phyloP scores from a whole-genome alignment of 2,888 invertebrate genomes.

The Rhopalosiphum nymphaeae region DNA sequence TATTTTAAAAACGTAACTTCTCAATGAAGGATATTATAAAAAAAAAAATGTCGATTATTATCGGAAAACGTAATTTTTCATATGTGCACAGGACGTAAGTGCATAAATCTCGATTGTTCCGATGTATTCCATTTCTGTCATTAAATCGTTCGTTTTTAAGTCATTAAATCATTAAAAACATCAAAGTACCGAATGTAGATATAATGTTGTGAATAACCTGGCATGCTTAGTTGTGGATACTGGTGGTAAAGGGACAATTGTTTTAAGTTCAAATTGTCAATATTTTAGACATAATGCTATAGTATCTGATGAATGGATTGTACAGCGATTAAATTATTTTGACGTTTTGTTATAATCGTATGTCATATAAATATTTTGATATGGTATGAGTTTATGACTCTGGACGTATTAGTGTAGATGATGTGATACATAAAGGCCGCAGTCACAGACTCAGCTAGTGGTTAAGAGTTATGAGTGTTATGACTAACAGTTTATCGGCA shows the following conservation, averaged over 20 bases:
- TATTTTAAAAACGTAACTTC: neutral
- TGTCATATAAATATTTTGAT: too few species aligned
- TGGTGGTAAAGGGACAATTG: neutral
- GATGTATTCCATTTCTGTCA: neutral
- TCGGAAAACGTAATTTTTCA: neutral
- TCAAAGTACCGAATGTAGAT: neutral
- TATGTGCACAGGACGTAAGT: neutral
- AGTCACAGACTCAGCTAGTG: neutral
- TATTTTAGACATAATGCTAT: neutral
- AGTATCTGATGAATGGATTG: neutral
- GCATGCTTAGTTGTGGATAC: neutral
- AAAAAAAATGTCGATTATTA: neutral
- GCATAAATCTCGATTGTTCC: neutral
- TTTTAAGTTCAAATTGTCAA: neutral
- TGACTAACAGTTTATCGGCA: neutral
- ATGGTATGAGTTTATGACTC: neutral
- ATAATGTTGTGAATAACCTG: neutral
- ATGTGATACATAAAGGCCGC: neutral
- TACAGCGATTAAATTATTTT: neutral
- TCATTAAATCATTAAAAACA: neutral
- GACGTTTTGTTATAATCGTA: neutral
- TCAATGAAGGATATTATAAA: neutral
- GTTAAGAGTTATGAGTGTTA: neutral
- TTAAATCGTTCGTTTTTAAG: neutral
- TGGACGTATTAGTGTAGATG: neutral